Evolutionary conservation across 2,113 vertebrate species (phyloP), one percentile per base, ranked within the genome.

Genomic region (Aegotheles bennettii): DNA sequence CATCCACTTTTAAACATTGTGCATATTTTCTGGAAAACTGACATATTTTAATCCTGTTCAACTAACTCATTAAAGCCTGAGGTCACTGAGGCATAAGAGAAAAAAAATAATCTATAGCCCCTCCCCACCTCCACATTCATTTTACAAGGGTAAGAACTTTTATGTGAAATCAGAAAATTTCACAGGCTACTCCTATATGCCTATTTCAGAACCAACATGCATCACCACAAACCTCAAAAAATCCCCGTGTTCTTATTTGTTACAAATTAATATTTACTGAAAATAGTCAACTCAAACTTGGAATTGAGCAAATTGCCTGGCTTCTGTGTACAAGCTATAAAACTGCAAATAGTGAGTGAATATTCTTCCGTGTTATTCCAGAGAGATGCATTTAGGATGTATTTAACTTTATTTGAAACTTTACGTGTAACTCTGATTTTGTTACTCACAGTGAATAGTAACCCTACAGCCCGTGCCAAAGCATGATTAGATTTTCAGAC

Each of bases 401-500:
- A 3, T 77, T 84, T 79, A 81, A 78, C 16, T 74, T 50, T 11
- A 75, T 63, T 36, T 43, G 43, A 87, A 89, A 87, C 19, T 87
- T n/a, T 21, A 63, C 6, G 11, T 5, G 1, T 43, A 75, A 56
- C 29, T 76, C 26, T 12, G 31, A 68, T 84, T 94, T 87, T 92
- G 33, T 75, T 85, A 29, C 42, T 84, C 7, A 36, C 14, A 31
- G 23, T 48, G 4, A 81, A 38, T 5, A 92, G 35, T 6, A 88
- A 87, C 6, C 4, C 13, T 51, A 47, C 45, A 78, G 28, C 8
- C 20, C 47, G 42, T 77, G 36, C 42, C 54, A 94, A 93, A 89
- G 31, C 28, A 89, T 13, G 13, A 59, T 77, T 87, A 90, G 50
- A 73, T 84, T 94, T 92, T 89, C 48, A 79, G 54, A 63, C 75